These are phyloP conservation scores for Mormoops blainvillei DNA, from an alignment of 2,113 vertebrate genomes.

Conservation along the genomic window DNA sequence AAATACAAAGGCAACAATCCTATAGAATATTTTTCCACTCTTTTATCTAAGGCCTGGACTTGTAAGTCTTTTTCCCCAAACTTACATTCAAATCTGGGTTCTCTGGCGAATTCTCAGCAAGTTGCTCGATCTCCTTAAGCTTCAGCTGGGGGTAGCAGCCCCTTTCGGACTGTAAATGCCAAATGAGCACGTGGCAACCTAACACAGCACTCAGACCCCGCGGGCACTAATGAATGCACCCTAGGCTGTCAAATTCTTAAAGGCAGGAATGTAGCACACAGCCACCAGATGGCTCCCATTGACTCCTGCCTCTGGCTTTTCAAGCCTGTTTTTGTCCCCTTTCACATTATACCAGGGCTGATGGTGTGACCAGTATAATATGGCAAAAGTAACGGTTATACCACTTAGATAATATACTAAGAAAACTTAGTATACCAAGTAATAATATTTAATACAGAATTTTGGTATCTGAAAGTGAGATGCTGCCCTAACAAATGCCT, in stretches of 20 bases:
- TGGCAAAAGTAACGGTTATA: background rate
- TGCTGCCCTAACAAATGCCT: background rate
- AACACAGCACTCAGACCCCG: background rate
- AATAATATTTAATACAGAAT: background rate
- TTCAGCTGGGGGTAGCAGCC: background rate
- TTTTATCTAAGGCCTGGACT: background rate
- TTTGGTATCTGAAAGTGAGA: background rate
- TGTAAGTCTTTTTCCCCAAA: background rate
- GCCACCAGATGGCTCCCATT: background rate
- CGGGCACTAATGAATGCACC: background rate
- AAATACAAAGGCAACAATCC: background rate
- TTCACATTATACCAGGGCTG: background rate
- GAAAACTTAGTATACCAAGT: no score
- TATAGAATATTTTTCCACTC: background rate
- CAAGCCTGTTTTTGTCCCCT: background rate
- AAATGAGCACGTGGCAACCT: background rate
- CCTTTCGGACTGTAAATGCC: background rate
- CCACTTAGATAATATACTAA: background rate
- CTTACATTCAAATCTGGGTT: background rate
- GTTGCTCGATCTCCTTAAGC: background rate
- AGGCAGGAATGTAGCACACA: background rate
- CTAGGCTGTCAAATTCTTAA: background rate
- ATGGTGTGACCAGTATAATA: background rate
- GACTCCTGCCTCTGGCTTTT: background rate
- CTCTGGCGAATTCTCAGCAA: background rate